Base-by-base conservation (phyloP, 2,113 vertebrate genomes). In the Chloebia gouldiae region DNA sequence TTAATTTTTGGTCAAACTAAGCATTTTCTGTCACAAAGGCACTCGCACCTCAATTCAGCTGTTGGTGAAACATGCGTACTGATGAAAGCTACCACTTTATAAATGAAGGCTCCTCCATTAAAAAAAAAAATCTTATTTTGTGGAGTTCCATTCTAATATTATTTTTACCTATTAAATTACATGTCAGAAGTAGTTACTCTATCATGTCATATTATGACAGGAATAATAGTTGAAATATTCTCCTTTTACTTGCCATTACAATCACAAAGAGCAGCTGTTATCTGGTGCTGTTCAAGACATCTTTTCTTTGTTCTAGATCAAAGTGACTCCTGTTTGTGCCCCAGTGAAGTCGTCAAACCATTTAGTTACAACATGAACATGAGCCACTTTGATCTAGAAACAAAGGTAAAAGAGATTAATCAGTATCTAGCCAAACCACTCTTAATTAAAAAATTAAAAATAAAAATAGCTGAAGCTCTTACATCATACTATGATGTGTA, bases 201-300 rank as follows among this genome's bases (percentile, higher is more conserved):
- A 80, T 88, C 94, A 50, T 95, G 92, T 92, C 95, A 94, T 94
- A 90, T 93, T 96, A 80, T 97, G 95, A 94, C 96, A 96, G 50
- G 93, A 79, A 42, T 91, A 80, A 93, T 88, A 86, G 90, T 81
- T 77, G 90, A 90, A 93, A 91, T 82, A 93, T 50, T 93, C 92
- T 90, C 78, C 6, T 85, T 94, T 92, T 96, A 92, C 92, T 93
- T 97, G 70, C 85, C 82, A 90, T 94, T 86, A 86, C 81, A 88
- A 81, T 90, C 79, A 88, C 88, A 88, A 90, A 92, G 96, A 95
- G 76, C 42, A 66, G 88, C 82, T 94, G 79, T 76, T 94, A 94
- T 65, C 95, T 86, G 76, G 53, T 47, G 53, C 66, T 51, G 39
- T 35, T 70, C 7, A 78, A 94, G 88, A 86, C 82, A 54, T 59